A percentile compares a stretch with the other conserved stretches of the same genome.
phyloP scores from a whole-genome alignment of 2,888 invertebrate genomes.

The Poecilus cupreus region DNA sequence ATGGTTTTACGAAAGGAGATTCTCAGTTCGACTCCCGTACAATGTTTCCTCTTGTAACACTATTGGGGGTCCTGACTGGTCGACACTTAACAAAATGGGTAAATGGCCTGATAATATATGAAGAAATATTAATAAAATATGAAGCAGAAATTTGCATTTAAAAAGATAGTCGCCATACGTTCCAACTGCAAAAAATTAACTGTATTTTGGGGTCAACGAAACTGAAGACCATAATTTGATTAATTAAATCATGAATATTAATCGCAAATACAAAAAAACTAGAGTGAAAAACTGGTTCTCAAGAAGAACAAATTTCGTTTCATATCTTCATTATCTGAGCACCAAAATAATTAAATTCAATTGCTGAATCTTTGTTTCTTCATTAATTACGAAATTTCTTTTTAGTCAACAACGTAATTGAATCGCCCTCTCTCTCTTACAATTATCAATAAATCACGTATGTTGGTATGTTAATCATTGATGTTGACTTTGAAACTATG shows the following conservation, averaged over 20 bases:
- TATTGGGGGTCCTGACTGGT: too few relatives aligned
- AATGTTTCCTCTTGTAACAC: too few relatives aligned
- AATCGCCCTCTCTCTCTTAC: not conserved
- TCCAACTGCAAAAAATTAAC: too few relatives aligned
- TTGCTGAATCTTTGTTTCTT: not conserved
- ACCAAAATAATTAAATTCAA: not conserved
- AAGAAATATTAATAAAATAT: too few relatives aligned
- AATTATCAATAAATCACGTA: not conserved
- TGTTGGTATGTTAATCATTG: not conserved
- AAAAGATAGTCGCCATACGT: too few relatives aligned
- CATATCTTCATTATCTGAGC: not conserved
- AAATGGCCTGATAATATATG: too few relatives aligned
- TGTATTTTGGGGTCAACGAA: too few relatives aligned
- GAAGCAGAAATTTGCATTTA: too few relatives aligned
- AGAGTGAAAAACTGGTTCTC: not conserved
- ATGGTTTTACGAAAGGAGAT: too few relatives aligned
- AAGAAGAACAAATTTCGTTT: not conserved
- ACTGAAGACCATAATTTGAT: too few relatives aligned
- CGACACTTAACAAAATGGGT: too few relatives aligned
- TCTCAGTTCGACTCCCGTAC: too few relatives aligned
- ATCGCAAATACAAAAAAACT: not conserved
- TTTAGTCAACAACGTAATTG: not conserved
- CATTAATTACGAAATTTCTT: not conserved
- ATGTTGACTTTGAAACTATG: not conserved
- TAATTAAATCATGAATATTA: not conserved